These are phyloP conservation scores for Ectemnius cavifrons DNA, from an alignment of 2,888 invertebrate genomes.

Conservation along the genomic window DNA sequence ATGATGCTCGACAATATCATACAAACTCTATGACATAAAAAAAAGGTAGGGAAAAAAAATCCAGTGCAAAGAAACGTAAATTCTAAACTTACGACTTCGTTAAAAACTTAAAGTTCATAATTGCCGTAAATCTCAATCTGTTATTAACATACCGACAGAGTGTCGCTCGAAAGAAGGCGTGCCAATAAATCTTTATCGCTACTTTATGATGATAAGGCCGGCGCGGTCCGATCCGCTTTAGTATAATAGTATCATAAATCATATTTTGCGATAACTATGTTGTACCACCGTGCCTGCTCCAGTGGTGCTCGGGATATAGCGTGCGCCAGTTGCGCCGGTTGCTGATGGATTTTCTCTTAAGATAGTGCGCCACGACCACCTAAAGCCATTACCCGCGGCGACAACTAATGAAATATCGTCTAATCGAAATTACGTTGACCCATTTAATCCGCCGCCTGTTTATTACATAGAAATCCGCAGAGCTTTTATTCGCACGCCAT, in stretches of 20 bases:
- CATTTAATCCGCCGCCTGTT: too few species aligned
- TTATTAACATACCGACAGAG: not conserved
- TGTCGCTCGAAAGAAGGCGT: conserved; percentile 52
- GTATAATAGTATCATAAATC: conserved; percentile 70
- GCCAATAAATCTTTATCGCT: conserved; percentile 76
- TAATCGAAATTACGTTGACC: too few species aligned
- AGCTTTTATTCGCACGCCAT: too few species aligned
- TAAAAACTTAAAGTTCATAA: conserved; percentile 1
- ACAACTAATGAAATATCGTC: not conserved
- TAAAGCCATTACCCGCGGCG: conserved; percentile 18
- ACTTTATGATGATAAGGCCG: conserved; percentile 73
- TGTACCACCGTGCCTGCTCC: conserved; percentile 43
- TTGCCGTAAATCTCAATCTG: not conserved
- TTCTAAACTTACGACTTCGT: not conserved
- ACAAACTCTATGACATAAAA: too few species aligned
- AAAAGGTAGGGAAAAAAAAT: too few species aligned
- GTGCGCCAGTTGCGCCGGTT: not conserved
- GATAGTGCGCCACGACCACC: conserved; percentile 12
- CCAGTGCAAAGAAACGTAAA: not conserved
- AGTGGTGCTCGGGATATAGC: conserved; percentile 48
- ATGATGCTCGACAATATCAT: too few species aligned
- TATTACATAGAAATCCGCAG: too few species aligned
- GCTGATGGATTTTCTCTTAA: conserved; percentile 53
- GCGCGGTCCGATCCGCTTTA: conserved; percentile 70
- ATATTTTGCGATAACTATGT: conserved; percentile 59